These are phyloP conservation scores for Drosophila nigrodunni DNA, from an alignment of 1,140 invertebrate species.

Conservation along the genomic window DNA sequence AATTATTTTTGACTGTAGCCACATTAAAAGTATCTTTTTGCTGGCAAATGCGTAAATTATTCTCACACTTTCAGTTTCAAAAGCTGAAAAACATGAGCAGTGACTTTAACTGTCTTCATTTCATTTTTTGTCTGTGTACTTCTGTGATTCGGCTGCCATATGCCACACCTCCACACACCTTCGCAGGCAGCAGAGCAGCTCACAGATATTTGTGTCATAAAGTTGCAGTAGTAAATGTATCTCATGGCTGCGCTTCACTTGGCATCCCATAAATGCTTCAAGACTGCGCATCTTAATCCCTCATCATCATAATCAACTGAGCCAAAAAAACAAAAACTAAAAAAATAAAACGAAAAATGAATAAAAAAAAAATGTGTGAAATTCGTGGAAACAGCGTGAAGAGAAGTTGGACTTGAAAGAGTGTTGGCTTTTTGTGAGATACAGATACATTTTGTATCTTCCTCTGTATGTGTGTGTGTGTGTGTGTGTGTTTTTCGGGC, in stretches of 20 bases:
- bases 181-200: background rate
- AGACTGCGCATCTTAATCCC: slow-evolving; percentile 66
- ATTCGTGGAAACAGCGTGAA: slow-evolving; percentile 68
- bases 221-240: slow-evolving; percentile 67
- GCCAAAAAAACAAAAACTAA: slow-evolving; percentile 20
- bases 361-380: slow-evolving; percentile 47
- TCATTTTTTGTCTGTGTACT: slow-evolving; percentile 5
- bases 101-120: slow-evolving; percentile 22
- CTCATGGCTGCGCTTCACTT: slow-evolving; percentile 44
- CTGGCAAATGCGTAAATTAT: background rate
- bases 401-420: slow-evolving; percentile 22
- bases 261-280: slow-evolving; percentile 40
- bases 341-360: background rate
- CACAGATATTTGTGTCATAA: slow-evolving; percentile 52
- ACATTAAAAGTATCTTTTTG: background rate
- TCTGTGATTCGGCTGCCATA: slow-evolving; percentile 18
- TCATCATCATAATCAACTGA: slow-evolving; percentile 74
- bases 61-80: slow-evolving; percentile 15
- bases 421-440: slow-evolving; percentile 1
- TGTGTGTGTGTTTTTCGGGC: slow-evolving; percentile 41
- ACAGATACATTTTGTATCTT: slow-evolving; percentile 17
- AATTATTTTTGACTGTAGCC: background rate
- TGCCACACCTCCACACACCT: slow-evolving; percentile 9
- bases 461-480: slow-evolving; percentile 16
- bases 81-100: slow-evolving; percentile 10